Percentiles rank a stretch among this genome's conserved stretches.
phyloP scores from a whole-genome alignment of 2,113 vertebrate genomes.

The Eira barbara region DNA sequence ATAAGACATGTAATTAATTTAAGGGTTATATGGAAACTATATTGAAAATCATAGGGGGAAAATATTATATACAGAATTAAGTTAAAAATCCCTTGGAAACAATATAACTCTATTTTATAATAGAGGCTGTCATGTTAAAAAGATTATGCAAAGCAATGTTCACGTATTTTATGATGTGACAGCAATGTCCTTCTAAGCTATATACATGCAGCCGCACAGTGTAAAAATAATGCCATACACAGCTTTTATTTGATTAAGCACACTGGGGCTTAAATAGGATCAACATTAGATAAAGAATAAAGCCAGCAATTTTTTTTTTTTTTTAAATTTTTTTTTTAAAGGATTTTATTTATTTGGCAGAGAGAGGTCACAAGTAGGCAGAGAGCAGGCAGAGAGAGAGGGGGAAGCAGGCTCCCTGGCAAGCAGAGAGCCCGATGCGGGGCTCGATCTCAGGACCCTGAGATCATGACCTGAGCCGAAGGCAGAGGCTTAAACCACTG shows the following conservation, averaged over 20 bases:
- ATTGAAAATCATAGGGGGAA: neutral
- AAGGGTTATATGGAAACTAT: conserved; percentile 19
- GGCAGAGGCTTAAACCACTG: too few species aligned
- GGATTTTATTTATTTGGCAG: too few species aligned
- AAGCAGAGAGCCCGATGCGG: too few species aligned
- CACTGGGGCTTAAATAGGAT: conserved; percentile 45
- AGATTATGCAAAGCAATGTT: conserved; percentile 3
- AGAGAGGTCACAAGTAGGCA: too few species aligned
- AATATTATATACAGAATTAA: conserved; percentile 28
- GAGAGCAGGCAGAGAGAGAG: too few species aligned
- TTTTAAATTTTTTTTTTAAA: too few species aligned
- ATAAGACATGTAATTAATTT: neutral
- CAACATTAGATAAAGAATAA: conserved; percentile 44
- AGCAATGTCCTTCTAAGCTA: conserved; percentile 39
- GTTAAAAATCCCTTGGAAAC: conserved; percentile 43
- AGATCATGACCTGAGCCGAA: too few species aligned
- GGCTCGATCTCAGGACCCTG: too few species aligned
- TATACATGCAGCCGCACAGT: neutral
- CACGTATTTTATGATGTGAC: neutral
- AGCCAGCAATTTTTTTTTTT: neutral
- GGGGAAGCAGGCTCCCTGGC: too few species aligned
- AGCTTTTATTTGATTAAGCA: conserved; percentile 39
- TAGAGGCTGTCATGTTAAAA: conserved; percentile 47
- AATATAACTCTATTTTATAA: conserved; percentile 47
- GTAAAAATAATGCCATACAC: conserved; percentile 37